phyloP scores from a whole-genome alignment of 2,797 vertebrate species.

The Parauchenoglanis ngamensis region DNA sequence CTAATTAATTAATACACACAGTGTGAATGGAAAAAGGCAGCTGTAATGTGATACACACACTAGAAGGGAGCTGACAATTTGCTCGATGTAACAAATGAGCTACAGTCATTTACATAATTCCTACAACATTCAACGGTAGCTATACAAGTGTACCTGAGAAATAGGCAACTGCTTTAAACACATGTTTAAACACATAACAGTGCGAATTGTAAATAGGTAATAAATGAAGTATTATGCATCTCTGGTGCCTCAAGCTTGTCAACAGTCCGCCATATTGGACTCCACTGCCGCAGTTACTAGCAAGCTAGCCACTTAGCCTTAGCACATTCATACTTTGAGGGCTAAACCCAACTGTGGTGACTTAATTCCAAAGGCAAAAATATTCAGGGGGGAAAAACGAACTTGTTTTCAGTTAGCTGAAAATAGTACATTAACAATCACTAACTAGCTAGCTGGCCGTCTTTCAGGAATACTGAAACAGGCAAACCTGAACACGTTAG shows the following conservation, averaged over 20 bases:
- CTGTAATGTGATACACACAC: not conserved
- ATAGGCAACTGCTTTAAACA: not conserved
- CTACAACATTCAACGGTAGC: not conserved
- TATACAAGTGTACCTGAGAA: not conserved
- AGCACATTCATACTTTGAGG: not conserved
- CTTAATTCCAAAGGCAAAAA: no score
- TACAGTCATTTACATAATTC: not conserved
- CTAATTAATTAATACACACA: not conserved
- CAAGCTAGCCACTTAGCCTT: not conserved
- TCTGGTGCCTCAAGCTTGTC: not conserved
- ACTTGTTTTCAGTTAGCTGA: not conserved
- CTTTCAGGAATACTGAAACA: not conserved
- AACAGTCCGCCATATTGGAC: not conserved
- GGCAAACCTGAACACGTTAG: not conserved
- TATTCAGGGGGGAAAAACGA: no score
- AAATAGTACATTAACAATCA: not conserved
- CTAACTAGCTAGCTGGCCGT: not conserved
- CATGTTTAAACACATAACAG: not conserved
- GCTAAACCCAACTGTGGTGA: not conserved
- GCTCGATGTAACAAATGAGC: not conserved
- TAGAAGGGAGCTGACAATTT: no score
- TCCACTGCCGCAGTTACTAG: constrained; percentile 8
- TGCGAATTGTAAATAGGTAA: not conserved
- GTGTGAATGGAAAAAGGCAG: no score
- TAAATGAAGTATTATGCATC: not conserved